A percentile compares a stretch with the other conserved stretches of the same genome.
Conservation (phyloP, 2,113 vertebrate genomes). For the Entelurus aequoreus region DNA sequence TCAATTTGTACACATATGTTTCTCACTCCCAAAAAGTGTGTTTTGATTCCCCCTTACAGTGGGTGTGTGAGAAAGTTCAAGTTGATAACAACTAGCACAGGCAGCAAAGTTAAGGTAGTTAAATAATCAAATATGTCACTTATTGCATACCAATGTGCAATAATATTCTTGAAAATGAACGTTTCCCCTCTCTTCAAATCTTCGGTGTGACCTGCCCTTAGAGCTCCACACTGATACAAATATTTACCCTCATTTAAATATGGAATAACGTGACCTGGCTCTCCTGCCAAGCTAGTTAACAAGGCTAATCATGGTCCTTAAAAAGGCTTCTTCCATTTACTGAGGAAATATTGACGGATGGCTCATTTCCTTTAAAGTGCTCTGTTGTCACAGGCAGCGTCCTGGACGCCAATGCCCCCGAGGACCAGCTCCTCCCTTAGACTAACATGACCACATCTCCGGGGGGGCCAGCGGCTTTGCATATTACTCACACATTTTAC, state of each 20-base stretch:
- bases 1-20: no score
- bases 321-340: constrained; percentile 54
- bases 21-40: no score
- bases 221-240: constrained; percentile 5
- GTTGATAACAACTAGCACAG: no score
- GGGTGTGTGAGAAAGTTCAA: no score
- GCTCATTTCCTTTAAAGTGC: constrained; percentile 54
- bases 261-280: constrained; percentile 13
- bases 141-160: no score
- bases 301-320: constrained; percentile 41
- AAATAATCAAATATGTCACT: no score
- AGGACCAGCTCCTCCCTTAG: constrained; percentile 54
- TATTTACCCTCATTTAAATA: constrained; percentile 14
- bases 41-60: no score
- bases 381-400: constrained; percentile 48
- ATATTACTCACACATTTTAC: constrained; percentile 51
- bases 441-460: constrained; percentile 61
- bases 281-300: constrained; percentile 2
- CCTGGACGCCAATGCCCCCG: constrained; percentile 41
- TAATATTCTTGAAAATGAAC: background rate
- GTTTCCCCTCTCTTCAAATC: constrained; percentile 8
- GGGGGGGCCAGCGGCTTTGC: constrained; percentile 36
- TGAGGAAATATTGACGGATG: constrained; percentile 60
- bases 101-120: no score
- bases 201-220: background rate